Conservation (phyloP, 2,113 vertebrate genomes). For the Penelope pileata region DNA sequence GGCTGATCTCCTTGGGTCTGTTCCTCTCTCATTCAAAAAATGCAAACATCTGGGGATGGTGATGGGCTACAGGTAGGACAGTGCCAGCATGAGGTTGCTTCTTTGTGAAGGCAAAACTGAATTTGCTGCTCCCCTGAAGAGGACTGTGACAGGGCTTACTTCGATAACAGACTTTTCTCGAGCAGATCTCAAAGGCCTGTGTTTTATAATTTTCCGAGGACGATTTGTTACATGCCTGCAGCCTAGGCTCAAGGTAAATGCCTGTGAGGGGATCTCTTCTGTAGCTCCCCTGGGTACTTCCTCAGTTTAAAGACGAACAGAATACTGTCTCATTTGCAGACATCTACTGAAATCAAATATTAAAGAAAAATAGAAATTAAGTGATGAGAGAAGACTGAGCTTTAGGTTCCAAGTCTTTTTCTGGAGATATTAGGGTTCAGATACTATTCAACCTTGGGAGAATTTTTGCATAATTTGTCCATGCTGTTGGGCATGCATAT, state of each 20-base stretch:
- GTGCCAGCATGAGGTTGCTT: not conserved
- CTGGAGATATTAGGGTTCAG: not conserved
- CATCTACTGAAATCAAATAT: not conserved
- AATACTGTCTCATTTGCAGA: not conserved
- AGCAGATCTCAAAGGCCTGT: not conserved
- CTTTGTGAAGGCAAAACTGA: not conserved
- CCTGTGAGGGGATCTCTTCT: accelerated
- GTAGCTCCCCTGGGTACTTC: not conserved
- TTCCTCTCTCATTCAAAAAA: accelerated
- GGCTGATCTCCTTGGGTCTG: not conserved
- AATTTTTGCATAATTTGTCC: not conserved
- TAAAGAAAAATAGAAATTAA: not conserved
- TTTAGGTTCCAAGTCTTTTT: not conserved
- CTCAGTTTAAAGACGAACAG: not conserved
- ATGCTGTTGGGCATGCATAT: not conserved
- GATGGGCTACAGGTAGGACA: not conserved
- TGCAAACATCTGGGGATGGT: not conserved
- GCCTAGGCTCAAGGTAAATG: accelerated
- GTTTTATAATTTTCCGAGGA: not conserved
- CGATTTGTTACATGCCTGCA: not conserved
- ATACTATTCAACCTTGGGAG: not conserved
- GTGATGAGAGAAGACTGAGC: not conserved
- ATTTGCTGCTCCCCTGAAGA: not conserved
- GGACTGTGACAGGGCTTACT: not conserved
- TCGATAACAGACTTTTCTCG: not conserved